Evolutionary conservation across 1,140 invertebrate species (phyloP).

Genomic region (Drosophila subpulchrella): DNA sequence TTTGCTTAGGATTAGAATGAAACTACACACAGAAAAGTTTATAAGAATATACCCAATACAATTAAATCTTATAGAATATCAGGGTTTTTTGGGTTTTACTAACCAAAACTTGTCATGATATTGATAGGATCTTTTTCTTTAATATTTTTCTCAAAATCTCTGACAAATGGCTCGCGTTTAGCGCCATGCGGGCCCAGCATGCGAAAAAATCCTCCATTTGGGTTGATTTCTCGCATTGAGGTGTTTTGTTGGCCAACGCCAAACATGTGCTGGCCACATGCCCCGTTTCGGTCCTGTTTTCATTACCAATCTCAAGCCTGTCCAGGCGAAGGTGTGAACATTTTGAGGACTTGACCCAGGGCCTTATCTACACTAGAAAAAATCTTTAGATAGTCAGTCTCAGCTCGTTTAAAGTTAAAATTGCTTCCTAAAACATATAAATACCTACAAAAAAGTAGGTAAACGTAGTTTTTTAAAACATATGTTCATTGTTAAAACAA

Average conservation of each 20-base stretch:
- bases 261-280: conserved; percentile 66
- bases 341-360: not conserved
- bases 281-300: conserved; percentile 17
- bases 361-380: conserved; percentile 17
- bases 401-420: not conserved
- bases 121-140: not conserved
- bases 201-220: conserved; percentile 43
- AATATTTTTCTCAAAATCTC: not conserved
- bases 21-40: not conserved
- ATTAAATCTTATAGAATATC: too few species aligned
- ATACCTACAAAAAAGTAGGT: too few species aligned
- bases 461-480: too few species aligned
- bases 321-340: conserved; percentile 36
- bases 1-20: not conserved
- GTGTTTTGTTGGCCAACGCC: conserved; percentile 59
- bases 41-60: too few species aligned
- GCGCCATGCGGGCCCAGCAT: conserved; percentile 75
- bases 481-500: too few species aligned
- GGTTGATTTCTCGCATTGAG: conserved; percentile 47
- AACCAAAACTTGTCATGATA: not conserved
- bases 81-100: not conserved
- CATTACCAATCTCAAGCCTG: conserved; percentile 31
- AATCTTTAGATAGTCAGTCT: not conserved
- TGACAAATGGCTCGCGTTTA: conserved; percentile 51
- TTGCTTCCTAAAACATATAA: too few species aligned